These are phyloP conservation scores for Tillus elongatus DNA, from an alignment of 2,888 invertebrate species.

Conservation along the genomic window DNA sequence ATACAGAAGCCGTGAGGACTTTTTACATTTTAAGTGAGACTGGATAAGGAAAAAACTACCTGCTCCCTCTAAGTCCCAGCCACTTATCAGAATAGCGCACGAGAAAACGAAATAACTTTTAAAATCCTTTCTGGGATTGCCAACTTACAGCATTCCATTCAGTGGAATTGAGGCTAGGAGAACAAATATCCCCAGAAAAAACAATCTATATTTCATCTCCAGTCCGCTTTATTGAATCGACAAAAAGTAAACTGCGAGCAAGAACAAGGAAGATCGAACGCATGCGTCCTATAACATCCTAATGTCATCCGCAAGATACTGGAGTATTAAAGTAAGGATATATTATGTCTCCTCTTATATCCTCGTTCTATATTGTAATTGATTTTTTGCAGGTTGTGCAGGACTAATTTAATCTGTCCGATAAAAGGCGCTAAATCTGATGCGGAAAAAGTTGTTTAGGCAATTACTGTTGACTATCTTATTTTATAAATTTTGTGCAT, in stretches of 20 bases:
- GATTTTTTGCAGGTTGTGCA: no score
- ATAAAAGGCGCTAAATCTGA: no score
- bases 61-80: slow-evolving; percentile 9
- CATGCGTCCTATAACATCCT: slow-evolving; percentile 17
- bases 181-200: slow-evolving; percentile 26
- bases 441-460: no score
- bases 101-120: slow-evolving; percentile 27
- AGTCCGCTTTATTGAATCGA: slow-evolving; percentile 29
- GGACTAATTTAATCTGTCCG: no score
- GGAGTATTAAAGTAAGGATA: no score
- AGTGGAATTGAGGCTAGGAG: slow-evolving; percentile 23
- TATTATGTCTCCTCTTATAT: no score
- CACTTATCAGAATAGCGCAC: slow-evolving; percentile 28
- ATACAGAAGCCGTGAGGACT: slow-evolving; percentile 1
- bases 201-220: slow-evolving; percentile 34
- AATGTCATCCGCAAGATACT: no score
- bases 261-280: slow-evolving; percentile 21
- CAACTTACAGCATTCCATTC: slow-evolving; percentile 27
- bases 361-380: no score
- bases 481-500: no score
- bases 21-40: neutral
- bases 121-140: slow-evolving; percentile 28
- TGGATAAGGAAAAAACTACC: slow-evolving; percentile 1
- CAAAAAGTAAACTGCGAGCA: slow-evolving; percentile 26
- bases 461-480: no score